A percentile compares a stretch with the other conserved stretches of the same genome.
Conservation (phyloP, 2,797 vertebrate genomes). For the Tamandua tetradactyla region DNA sequence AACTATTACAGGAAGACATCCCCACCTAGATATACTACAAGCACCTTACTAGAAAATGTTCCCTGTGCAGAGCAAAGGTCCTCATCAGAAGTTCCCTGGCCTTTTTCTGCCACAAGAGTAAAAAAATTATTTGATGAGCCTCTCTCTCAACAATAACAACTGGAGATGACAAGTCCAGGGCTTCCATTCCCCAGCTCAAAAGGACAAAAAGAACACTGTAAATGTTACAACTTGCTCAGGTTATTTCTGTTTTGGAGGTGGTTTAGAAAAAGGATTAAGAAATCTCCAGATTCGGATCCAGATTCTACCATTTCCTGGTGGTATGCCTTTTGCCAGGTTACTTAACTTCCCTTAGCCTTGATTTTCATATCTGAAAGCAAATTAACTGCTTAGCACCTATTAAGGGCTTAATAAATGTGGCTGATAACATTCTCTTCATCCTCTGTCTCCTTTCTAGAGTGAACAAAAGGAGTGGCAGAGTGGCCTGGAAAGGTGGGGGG, state of each 20-base stretch:
- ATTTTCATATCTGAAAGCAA: constrained; percentile 7
- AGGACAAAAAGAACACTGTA: neutral
- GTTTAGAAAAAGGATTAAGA: neutral
- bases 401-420: neutral
- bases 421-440: neutral
- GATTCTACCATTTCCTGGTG: neutral
- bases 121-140: neutral
- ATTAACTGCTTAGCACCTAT: neutral
- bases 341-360: neutral
- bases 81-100: neutral
- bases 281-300: neutral
- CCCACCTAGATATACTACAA: neutral
- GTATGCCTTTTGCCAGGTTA: neutral
- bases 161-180: neutral
- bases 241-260: neutral
- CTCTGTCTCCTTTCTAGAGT: neutral
- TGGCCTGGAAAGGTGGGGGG: neutral
- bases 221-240: neutral
- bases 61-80: neutral
- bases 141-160: neutral
- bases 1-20: neutral
- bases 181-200: neutral
- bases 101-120: neutral
- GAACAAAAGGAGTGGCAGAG: neutral
- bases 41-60: neutral